Conservation (phyloP, 2,113 vertebrate species). For the Apteryx owenii region DNA sequence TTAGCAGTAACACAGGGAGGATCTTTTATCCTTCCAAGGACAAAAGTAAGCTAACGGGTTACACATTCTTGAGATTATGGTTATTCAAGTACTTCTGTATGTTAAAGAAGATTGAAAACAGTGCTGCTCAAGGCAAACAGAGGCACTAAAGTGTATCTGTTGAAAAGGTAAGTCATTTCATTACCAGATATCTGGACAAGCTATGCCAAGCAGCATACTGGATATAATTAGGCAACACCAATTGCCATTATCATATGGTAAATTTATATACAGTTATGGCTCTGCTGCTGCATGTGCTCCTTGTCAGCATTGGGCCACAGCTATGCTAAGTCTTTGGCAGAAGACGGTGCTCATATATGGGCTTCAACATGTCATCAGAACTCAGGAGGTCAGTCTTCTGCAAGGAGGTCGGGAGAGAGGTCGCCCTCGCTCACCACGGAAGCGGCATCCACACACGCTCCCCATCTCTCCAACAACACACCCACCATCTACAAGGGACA, state of each 20-base stretch:
- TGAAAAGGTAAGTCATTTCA: not conserved
- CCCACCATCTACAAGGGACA: not conserved
- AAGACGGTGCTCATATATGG: not conserved
- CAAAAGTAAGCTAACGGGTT: not conserved
- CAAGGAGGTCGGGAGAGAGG: not conserved
- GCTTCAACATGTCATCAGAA: not conserved
- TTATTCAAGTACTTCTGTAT: not conserved
- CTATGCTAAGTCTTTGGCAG: not conserved
- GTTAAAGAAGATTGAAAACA: not conserved
- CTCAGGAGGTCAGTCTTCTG: not conserved
- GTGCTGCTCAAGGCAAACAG: not conserved
- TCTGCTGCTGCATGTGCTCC: not conserved
- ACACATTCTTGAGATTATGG: not conserved
- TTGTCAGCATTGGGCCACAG: not conserved
- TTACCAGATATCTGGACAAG: not conserved
- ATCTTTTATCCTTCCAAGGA: not conserved
- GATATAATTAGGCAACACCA: not conserved
- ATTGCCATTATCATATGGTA: not conserved
- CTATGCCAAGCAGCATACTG: not conserved
- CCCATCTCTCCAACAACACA: not conserved
- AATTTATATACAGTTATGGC: not conserved
- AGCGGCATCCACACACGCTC: not conserved
- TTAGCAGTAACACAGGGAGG: not conserved
- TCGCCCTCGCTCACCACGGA: not conserved
- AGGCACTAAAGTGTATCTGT: not conserved